These are phyloP conservation scores for Myotis davidii DNA, from an alignment of 2,113 vertebrate genomes.

Conservation along the genomic window DNA sequence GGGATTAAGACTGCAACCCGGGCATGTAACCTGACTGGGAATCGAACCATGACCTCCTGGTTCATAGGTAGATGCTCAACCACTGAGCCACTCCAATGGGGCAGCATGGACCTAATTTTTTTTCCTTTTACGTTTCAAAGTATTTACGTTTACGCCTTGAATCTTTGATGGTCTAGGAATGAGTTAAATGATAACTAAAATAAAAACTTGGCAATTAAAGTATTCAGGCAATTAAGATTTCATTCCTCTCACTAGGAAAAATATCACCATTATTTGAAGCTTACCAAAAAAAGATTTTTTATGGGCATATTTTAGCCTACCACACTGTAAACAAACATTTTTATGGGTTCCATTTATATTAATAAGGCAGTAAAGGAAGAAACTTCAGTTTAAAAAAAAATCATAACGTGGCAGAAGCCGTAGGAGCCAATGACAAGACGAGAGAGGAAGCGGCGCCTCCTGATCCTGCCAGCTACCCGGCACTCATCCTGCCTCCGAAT, in stretches of 20 bases:
- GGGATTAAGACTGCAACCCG: too few species aligned
- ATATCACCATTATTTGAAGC: conserved; percentile 53
- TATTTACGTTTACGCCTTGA: neutral
- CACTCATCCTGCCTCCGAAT: neutral
- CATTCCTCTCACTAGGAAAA: conserved; percentile 50
- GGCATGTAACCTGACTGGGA: too few species aligned
- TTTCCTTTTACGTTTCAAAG: conserved; percentile 25
- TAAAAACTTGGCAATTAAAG: conserved; percentile 6
- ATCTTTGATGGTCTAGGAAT: conserved; percentile 7
- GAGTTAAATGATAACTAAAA: conserved; percentile 39
- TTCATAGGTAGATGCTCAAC: too few species aligned
- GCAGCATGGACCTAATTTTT: neutral
- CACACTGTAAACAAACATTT: conserved; percentile 54
- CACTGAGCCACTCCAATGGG: too few species aligned
- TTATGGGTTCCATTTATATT: conserved; percentile 61
- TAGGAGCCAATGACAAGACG: neutral
- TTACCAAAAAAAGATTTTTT: conserved; percentile 46
- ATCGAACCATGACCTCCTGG: too few species aligned
- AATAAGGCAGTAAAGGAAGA: conserved; percentile 60
- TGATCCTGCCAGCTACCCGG: neutral
- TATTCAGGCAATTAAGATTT: conserved; percentile 46
- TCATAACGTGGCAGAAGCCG: neutral
- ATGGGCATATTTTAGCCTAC: conserved; percentile 59
- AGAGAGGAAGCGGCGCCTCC: neutral
- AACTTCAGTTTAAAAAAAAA: neutral